Base-by-base conservation (phyloP, 2,113 vertebrate genomes). In the Rostratula benghalensis region DNA sequence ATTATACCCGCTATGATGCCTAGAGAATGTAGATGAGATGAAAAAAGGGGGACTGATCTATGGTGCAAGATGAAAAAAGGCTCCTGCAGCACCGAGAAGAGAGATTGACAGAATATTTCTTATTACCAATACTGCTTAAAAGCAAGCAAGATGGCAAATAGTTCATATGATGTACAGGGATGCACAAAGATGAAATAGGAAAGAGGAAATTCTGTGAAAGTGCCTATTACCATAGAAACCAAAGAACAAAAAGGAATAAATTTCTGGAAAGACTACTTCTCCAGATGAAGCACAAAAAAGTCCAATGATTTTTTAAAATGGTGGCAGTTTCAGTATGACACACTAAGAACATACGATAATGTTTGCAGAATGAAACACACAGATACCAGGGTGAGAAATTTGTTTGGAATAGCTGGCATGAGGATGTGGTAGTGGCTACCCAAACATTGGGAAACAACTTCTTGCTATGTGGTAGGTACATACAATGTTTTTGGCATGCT, bases 141-240 rank as follows among this genome's bases (percentile, higher is more conserved):
- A 54, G 20, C 45, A 45, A 57, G 14, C 8, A 35, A 35, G 13
- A 37, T 3, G 3, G 48, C 43, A 80, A 91, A n/a, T 0, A 54
- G 13, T 13, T 76, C 19, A 0, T 13, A 50, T 45, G 11, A 35
- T 1, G 6, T 16, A 53, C 8, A 67, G 4, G 11, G 70, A 89
- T 0, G 0, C 10, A 10, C 6, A 17, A 45, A 46, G 28, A 56
- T 16, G 1, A 31, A 84, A 53, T 1, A 65, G 13, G 21, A 33
- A 60, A 10, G 67, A 45, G 13, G 10, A 46, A 60, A 31, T 57
- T 41, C 22, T 28, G 6, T 45, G 9, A 68, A 63, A 37, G 53
- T 60, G 8, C 2, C 14, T 16, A 3, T 28, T 37, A 37, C n/a
- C 43, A 7, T 12, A 63, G 37, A 63, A 68, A 60, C 10, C 1